These are phyloP conservation scores for Cepaea nemoralis DNA, from an alignment of 1,140 invertebrate genomes.

Conservation along the genomic window DNA sequence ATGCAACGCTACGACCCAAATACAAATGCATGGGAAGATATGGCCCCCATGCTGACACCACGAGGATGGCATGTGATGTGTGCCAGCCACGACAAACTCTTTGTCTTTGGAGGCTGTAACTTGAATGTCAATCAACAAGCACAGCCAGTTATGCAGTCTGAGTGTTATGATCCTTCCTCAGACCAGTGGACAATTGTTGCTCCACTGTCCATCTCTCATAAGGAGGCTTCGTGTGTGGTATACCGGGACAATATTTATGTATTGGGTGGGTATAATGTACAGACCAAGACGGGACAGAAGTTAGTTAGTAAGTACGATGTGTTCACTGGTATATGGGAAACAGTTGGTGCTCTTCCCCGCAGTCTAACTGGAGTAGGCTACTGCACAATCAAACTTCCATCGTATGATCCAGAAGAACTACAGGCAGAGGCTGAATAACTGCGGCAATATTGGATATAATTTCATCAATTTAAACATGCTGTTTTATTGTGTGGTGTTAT, in stretches of 20 bases:
- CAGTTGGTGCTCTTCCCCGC: slow-evolving; percentile 69
- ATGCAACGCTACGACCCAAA: slow-evolving; percentile 70
- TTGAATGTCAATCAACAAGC: slow-evolving; percentile 79
- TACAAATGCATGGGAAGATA: slow-evolving; percentile 70
- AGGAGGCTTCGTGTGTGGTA: slow-evolving; percentile 71
- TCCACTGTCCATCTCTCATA: slow-evolving; percentile 75
- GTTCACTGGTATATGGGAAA: slow-evolving; percentile 70
- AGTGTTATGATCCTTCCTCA: slow-evolving; percentile 78
- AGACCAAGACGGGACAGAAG: slow-evolving; percentile 72
- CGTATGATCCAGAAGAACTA: slow-evolving; percentile 62
- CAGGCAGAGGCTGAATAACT: slow-evolving; percentile 37
- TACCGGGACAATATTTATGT: slow-evolving; percentile 71
- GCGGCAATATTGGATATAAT: background rate
- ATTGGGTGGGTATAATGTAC: slow-evolving; percentile 72
- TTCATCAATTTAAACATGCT: background rate
- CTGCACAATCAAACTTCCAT: slow-evolving; percentile 69
- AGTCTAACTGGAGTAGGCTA: slow-evolving; percentile 71
- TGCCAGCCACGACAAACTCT: slow-evolving; percentile 79
- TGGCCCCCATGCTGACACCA: slow-evolving; percentile 70
- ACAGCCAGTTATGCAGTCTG: slow-evolving; percentile 80
- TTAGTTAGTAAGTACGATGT: slow-evolving; percentile 70
- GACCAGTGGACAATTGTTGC: slow-evolving; percentile 80
- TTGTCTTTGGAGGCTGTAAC: slow-evolving; percentile 81
- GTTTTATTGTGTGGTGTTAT: background rate
- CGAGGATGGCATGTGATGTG: slow-evolving; percentile 73